phyloP scores from a whole-genome alignment of 53 echinoderm and acorn worm genomes.

The Antedon mediterranea region DNA sequence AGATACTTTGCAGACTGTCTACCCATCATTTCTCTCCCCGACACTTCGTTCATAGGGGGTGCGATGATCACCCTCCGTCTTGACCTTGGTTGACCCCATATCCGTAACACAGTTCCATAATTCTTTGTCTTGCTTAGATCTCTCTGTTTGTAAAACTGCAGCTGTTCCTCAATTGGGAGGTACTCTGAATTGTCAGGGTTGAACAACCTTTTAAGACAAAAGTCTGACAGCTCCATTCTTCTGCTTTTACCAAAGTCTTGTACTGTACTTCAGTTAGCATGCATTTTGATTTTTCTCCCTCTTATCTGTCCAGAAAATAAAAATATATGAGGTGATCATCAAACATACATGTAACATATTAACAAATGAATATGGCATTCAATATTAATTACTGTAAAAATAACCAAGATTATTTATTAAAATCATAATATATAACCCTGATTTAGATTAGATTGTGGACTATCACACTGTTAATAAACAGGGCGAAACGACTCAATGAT shows the following conservation, averaged over 20 bases:
- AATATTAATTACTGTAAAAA: no score
- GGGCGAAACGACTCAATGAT: no score
- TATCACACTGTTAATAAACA: no score
- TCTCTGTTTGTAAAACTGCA: conserved; percentile 67
- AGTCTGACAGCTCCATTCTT: conserved; percentile 54
- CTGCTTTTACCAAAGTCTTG: not conserved
- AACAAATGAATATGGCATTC: no score
- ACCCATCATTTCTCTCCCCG: conserved; percentile 22
- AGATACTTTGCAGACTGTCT: conserved; percentile 22
- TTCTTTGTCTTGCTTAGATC: conserved; percentile 54
- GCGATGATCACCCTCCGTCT: conserved; percentile 48
- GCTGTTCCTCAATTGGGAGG: conserved; percentile 74
- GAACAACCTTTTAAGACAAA: conserved; percentile 62
- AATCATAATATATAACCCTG: no score
- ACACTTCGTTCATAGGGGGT: conserved; percentile 49
- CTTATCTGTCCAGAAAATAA: no score
- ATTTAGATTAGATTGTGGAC: no score
- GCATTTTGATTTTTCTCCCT: no score
- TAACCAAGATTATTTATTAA: no score
- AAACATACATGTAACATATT: no score
- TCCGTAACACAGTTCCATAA: conserved; percentile 40
- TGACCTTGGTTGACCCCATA: conserved; percentile 47
- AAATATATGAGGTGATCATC: no score
- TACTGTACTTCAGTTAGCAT: no score
- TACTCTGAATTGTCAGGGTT: conserved; percentile 64